Evolutionary conservation across 2,113 vertebrate species (phyloP), one percentile per base, ranked within the genome.

Genomic region (Dissostichus mawsoni): DNA sequence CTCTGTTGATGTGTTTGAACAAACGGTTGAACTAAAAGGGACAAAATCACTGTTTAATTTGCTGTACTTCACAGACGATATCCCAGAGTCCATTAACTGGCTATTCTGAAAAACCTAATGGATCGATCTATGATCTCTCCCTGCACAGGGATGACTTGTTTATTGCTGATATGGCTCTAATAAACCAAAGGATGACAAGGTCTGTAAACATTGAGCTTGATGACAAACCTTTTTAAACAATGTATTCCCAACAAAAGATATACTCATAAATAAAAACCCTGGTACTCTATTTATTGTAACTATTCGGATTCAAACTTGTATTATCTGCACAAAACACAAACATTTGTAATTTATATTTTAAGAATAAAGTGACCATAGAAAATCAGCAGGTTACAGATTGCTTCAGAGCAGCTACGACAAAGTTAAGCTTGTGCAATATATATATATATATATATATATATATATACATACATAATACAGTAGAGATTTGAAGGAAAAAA

Each of bases 341-440:
- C 18, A 11, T 58, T 58, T 36, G 4, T 53, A 29, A 29, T 29
- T 29, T 29, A 29, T 4, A 8, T 12, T 5, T 20, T n/a, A 50
- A 14, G 23, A 11, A 12, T 50, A 12, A 61, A 72, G 66, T 78
- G 41, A 63, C 66, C 76, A 50, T 14, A 44, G 10, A 50, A n/a
- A 20, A 36, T 23, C 13, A 17, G 29, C 29, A 18, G 41, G 48
- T 51, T 69, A 33, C 64, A 70, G 36, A 75, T 2, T 44, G 33
- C 50, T 56, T 68, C 45, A 63, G 68, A 12, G n/a, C 6, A 23
- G 50, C 55, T 48, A 11, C 33, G 67, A 4, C 44, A 76, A 72
- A 44, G 62, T 45, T 77, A 51, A 67, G 17, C 45, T 41, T 68
- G 75, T 63, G 33, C 18, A 64, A 71, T 5, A 64, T 58, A 5